These are phyloP conservation scores for Urosaurus nigricauda DNA, from an alignment of 2,797 vertebrate species.

Conservation along the genomic window DNA sequence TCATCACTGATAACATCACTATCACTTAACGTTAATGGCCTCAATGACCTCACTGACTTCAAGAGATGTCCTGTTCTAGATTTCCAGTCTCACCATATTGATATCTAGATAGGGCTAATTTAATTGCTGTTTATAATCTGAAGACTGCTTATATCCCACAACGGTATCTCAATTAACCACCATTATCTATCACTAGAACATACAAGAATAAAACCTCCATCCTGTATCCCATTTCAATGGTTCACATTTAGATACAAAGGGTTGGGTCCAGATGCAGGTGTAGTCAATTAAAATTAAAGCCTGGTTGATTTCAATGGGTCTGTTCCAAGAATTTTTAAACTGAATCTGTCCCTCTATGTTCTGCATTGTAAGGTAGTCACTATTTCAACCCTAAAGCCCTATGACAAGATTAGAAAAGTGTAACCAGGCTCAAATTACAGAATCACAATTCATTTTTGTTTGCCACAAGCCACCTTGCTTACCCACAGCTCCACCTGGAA, in stretches of 20 bases:
- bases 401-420: neutral
- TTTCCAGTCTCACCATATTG: neutral
- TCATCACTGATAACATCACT: neutral
- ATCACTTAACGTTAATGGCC: neutral
- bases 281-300: neutral
- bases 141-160: neutral
- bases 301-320: neutral
- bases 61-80: neutral
- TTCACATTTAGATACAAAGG: neutral
- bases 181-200: neutral
- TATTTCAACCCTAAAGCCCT: neutral
- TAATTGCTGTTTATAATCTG: neutral
- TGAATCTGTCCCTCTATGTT: neutral
- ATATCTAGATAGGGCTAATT: neutral
- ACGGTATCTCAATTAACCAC: neutral
- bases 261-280: neutral
- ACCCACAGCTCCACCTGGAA: neutral
- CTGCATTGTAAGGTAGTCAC: neutral
- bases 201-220: neutral
- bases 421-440: slow-evolving; percentile 19
- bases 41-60: slow-evolving; percentile 10
- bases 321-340: neutral
- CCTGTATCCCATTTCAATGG: neutral
- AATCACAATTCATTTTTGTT: neutral
- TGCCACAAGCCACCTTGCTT: accelerated